Percentiles rank a stretch among this genome's conserved stretches.
Conservation (phyloP, 2,113 vertebrate species). For the Merops nubicus region DNA sequence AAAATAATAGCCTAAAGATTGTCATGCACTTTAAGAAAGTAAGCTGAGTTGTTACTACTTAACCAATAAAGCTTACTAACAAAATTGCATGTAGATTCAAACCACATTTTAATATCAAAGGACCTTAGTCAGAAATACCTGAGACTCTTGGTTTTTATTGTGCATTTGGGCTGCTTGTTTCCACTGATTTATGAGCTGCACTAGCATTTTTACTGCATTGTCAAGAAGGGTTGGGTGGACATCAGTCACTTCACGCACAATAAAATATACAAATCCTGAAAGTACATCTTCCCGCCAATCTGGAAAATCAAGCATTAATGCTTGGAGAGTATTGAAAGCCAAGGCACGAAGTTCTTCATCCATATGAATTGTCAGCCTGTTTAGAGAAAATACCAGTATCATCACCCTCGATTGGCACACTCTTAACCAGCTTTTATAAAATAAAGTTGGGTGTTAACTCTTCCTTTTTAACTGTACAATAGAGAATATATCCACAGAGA, state of each 20-base stretch:
- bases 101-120: neutral
- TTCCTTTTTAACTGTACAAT: neutral
- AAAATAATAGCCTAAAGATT: neutral
- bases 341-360: slow-evolving; percentile 97
- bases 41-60: neutral
- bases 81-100: neutral
- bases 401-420: neutral
- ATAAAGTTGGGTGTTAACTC: neutral
- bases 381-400: slow-evolving; percentile 32
- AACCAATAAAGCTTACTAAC: neutral
- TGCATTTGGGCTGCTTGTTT: slow-evolving; percentile 92
- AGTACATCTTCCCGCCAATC: slow-evolving; percentile 98
- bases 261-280: slow-evolving; percentile 96
- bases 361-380: slow-evolving; percentile 97
- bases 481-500: neutral
- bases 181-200: slow-evolving; percentile 97
- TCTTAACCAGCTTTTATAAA: neutral
- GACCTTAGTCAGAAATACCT: slow-evolving; percentile 75
- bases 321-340: slow-evolving; percentile 97
- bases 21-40: neutral
- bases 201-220: slow-evolving; percentile 97
- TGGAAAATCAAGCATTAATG: slow-evolving; percentile 96
- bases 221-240: slow-evolving; percentile 94
- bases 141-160: slow-evolving; percentile 87
- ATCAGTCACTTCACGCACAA: slow-evolving; percentile 96